phyloP scores from a whole-genome alignment of 2,113 vertebrate genomes.

The Prochilodus magdalenae region DNA sequence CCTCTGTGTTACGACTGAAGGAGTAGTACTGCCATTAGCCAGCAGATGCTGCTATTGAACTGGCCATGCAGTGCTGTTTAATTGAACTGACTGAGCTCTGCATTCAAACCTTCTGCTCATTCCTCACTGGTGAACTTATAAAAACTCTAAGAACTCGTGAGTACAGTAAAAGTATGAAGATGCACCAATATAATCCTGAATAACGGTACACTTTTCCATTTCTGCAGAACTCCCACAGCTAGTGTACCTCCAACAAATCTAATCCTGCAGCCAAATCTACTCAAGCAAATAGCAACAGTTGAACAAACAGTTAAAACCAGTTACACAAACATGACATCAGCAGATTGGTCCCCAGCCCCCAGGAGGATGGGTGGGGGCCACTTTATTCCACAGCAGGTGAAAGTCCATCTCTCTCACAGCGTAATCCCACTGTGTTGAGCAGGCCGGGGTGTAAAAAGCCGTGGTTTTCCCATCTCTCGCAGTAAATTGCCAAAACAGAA shows the following conservation, averaged over 20 bases:
- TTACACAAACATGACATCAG: background rate
- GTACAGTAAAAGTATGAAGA: background rate
- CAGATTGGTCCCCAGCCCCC: background rate
- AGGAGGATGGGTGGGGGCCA: background rate
- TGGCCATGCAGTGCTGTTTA: background rate
- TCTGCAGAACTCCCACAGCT: background rate
- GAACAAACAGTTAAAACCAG: background rate
- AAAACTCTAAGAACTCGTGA: background rate
- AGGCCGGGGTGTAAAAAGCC: constrained; percentile 54
- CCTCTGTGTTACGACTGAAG: too few relatives aligned
- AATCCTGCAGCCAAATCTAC: background rate
- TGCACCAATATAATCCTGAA: background rate
- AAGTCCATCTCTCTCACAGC: constrained; percentile 15
- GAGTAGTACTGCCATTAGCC: background rate
- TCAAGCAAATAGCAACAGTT: background rate
- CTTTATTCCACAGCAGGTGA: constrained; percentile 12
- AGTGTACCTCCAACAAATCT: background rate
- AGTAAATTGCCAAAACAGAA: constrained; percentile 71
- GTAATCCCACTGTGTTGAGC: constrained; percentile 72
- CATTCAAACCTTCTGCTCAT: background rate
- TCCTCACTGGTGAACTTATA: background rate
- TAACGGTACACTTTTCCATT: background rate
- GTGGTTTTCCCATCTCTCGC: constrained; percentile 70
- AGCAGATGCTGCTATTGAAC: constrained; percentile 53
- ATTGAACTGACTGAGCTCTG: background rate